Evolutionary conservation across 2,888 invertebrate species (phyloP).

Genomic region (Apamea monoglypha): DNA sequence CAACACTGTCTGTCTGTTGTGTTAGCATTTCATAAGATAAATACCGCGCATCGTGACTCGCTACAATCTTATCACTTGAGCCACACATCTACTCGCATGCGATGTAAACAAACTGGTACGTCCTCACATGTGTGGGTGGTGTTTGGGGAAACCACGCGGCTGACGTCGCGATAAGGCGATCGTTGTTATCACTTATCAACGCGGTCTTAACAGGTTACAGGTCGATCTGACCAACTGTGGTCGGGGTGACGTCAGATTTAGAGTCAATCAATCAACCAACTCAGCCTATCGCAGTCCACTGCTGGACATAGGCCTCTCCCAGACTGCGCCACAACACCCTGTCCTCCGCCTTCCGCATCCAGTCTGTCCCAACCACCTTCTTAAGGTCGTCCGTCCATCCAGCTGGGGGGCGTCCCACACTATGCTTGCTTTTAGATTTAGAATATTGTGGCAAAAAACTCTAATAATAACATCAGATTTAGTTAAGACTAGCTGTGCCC

Average conservation of each 20-base stretch:
- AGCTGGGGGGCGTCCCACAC: too few relatives aligned
- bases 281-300: too few relatives aligned
- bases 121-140: conserved; percentile 58
- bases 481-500: background rate
- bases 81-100: conserved; percentile 46
- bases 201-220: conserved; percentile 1
- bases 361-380: too few relatives aligned
- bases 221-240: conserved; percentile 15
- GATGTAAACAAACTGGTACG: conserved; percentile 67
- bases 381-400: too few relatives aligned
- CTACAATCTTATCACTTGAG: conserved; percentile 31
- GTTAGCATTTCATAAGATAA: background rate
- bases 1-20: background rate
- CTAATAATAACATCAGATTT: background rate
- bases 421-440: too few relatives aligned
- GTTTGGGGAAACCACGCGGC: conserved; percentile 71
- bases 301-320: too few relatives aligned
- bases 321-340: too few relatives aligned
- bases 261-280: background rate
- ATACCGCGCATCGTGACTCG: background rate
- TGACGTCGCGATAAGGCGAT: conserved; percentile 51
- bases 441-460: background rate
- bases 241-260: conserved; percentile 25
- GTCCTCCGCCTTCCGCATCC: too few relatives aligned
- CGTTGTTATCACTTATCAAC: conserved; percentile 37